Conservation (phyloP, 2,797 vertebrate genomes). For the Atherinosoma microstoma region DNA sequence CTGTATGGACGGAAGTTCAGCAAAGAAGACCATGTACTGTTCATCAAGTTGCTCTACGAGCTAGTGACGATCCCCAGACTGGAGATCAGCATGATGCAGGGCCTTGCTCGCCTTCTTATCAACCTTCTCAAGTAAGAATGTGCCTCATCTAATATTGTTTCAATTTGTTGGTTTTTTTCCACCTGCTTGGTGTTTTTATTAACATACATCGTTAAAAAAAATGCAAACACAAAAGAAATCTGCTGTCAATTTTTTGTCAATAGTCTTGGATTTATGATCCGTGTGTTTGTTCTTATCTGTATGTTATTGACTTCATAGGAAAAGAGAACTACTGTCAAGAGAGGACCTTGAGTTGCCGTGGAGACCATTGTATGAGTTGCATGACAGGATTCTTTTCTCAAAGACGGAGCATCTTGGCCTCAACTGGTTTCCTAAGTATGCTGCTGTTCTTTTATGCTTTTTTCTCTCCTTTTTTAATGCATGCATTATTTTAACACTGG, state of each 20-base stretch:
- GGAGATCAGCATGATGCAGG: constrained; percentile 99
- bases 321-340: constrained; percentile 94
- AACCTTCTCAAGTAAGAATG: constrained; percentile 94
- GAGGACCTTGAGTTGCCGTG: constrained; percentile 95
- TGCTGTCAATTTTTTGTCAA: background rate
- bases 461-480: background rate
- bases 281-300: constrained; percentile 23
- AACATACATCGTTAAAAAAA: background rate
- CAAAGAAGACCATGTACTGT: constrained; percentile 98
- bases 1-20: constrained; percentile 97
- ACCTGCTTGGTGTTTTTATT: background rate
- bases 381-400: constrained; percentile 96
- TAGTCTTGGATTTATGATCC: background rate
- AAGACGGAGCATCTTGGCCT: constrained; percentile 98
- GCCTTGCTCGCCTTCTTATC: constrained; percentile 94
- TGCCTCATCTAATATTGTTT: constrained; percentile 1
- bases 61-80: constrained; percentile 94
- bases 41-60: constrained; percentile 95
- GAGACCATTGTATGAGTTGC: constrained; percentile 94
- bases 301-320: constrained; percentile 80
- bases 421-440: constrained; percentile 99
- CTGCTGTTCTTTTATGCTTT: constrained; percentile 27
- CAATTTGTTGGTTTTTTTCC: background rate
- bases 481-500: background rate
- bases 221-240: background rate